Percentiles rank a stretch among this genome's conserved stretches.
Evolutionary conservation across 2,888 invertebrate genomes (phyloP).

Genomic region (Lissonota sp.): DNA sequence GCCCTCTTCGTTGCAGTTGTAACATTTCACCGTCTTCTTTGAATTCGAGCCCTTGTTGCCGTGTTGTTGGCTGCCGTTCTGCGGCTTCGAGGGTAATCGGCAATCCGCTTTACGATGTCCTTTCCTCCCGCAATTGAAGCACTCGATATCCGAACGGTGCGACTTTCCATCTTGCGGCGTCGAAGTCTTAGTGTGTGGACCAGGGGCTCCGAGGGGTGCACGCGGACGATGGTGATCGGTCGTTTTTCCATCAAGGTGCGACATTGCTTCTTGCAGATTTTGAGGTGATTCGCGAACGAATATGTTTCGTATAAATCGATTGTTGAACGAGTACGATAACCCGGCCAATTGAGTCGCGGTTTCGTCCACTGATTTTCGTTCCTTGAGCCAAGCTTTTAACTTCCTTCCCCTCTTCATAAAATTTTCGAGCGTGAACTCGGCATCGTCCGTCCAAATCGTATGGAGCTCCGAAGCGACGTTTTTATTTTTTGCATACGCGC

Average conservation of each 20-base stretch:
- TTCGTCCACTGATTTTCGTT: background rate
- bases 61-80: slow-evolving; percentile 10
- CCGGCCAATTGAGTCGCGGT: background rate
- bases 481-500: slow-evolving; percentile 19
- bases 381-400: slow-evolving; percentile 2
- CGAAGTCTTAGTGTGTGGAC: slow-evolving; percentile 11
- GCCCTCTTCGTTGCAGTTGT: slow-evolving; percentile 1
- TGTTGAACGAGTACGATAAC: background rate
- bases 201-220: slow-evolving; percentile 1
- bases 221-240: slow-evolving; percentile 1
- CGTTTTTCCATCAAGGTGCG: slow-evolving; percentile 12
- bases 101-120: slow-evolving; percentile 30
- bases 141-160: slow-evolving; percentile 13
- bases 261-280: slow-evolving; percentile 3
- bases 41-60: background rate
- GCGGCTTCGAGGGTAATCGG: slow-evolving; percentile 5
- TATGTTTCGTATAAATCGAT: slow-evolving; percentile 3
- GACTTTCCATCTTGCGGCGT: slow-evolving; percentile 8
- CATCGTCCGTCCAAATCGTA: background rate
- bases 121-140: slow-evolving; percentile 21
- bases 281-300: background rate
- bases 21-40: background rate
- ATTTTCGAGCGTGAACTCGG: slow-evolving; percentile 9
- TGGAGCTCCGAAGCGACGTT: slow-evolving; percentile 16
- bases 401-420: slow-evolving; percentile 15